A percentile compares a stretch with the other conserved stretches of the same genome.
phyloP scores from a whole-genome alignment of 64 coral and sea anemone species.

The Acropora tenuis region DNA sequence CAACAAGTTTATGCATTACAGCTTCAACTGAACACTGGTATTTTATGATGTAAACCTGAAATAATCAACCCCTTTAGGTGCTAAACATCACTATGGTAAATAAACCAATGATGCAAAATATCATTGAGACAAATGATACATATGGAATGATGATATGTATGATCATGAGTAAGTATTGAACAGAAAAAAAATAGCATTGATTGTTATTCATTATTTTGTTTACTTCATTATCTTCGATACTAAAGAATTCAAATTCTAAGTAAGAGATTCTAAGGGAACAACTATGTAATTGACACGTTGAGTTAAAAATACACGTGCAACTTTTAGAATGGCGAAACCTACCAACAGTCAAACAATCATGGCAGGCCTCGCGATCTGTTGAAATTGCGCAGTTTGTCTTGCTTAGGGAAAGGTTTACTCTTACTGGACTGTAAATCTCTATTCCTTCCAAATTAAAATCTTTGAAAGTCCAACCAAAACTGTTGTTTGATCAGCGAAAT shows the following conservation, averaged over 20 bases:
- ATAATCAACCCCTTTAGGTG: no score
- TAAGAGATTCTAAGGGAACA: not conserved
- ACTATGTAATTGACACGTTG: not conserved
- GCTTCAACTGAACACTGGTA: no score
- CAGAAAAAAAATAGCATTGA: not conserved
- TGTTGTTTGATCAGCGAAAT: not conserved
- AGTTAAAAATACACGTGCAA: constrained; percentile 14
- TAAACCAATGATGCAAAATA: no score
- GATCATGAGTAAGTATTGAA: not conserved
- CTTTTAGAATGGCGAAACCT: constrained; percentile 2
- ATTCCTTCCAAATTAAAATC: not conserved
- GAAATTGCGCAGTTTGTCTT: not conserved
- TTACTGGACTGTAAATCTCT: not conserved
- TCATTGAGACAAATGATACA: no score
- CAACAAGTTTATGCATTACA: no score
- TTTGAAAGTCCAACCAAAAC: not conserved
- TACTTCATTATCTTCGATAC: not conserved
- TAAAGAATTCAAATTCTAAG: not conserved
- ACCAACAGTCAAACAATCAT: not conserved
- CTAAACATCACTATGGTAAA: no score
- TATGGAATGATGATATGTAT: no score
- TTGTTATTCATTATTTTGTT: not conserved
- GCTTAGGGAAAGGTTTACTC: not conserved
- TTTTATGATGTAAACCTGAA: no score
- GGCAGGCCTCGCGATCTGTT: not conserved